Conservation (phyloP, 1,140 invertebrate genomes). For the Maconellicoccus hirsutus region DNA sequence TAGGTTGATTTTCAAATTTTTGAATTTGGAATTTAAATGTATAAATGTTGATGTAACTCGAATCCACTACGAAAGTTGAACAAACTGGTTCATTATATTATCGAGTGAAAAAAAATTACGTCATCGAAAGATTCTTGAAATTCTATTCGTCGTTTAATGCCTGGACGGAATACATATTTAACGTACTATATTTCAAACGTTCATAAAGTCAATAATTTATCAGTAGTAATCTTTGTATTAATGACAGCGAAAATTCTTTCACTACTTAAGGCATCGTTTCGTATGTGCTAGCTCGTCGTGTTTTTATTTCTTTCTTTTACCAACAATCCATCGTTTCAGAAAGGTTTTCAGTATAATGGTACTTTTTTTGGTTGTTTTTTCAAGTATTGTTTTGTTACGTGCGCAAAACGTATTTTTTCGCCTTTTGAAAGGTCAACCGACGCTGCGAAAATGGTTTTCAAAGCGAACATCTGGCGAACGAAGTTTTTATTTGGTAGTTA, state of each 20-base stretch:
- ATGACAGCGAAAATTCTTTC: background rate
- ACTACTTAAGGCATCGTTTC: background rate
- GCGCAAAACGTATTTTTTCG: too few relatives aligned
- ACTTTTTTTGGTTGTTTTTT: too few relatives aligned
- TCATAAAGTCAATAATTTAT: constrained; percentile 10
- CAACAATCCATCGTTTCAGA: too few relatives aligned
- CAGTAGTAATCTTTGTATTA: constrained; percentile 4
- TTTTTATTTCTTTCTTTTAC: too few relatives aligned
- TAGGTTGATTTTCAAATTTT: background rate
- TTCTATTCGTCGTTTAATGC: constrained; percentile 8
- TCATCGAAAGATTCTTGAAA: constrained; percentile 9
- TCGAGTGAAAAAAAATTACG: constrained; percentile 4
- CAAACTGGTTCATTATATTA: constrained; percentile 9
- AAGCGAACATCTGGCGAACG: too few relatives aligned
- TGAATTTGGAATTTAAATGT: constrained; percentile 1
- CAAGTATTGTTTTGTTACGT: too few relatives aligned
- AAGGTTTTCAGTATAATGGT: too few relatives aligned
- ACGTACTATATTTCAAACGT: constrained; percentile 3
- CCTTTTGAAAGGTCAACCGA: too few relatives aligned
- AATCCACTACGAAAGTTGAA: constrained; percentile 4
- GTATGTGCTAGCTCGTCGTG: too few relatives aligned
- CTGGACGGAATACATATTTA: background rate
- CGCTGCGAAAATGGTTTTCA: too few relatives aligned
- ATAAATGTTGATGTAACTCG: constrained; percentile 2
- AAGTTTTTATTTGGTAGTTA: too few relatives aligned